These are phyloP conservation scores for Scortum barcoo DNA, from an alignment of 2,113 vertebrate species.

Conservation along the genomic window DNA sequence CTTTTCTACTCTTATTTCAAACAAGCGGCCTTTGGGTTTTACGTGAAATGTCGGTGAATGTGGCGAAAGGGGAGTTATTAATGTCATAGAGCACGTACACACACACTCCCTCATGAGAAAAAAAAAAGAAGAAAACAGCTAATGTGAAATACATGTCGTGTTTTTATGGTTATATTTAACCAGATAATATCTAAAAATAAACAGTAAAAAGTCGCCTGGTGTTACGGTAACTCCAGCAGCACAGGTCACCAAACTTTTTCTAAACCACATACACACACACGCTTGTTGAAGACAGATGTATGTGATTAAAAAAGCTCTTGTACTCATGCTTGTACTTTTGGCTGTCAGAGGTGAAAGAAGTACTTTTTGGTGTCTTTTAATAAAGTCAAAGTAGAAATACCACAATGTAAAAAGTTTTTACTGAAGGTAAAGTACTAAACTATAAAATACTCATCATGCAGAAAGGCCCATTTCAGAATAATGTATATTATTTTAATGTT, in stretches of 20 bases:
- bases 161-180: background rate
- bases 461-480: too few relatives aligned
- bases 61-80: constrained; percentile 54
- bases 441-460: too few relatives aligned
- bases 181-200: background rate
- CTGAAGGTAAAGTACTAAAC: too few relatives aligned
- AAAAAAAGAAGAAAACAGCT: background rate
- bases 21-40: constrained; percentile 17
- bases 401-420: too few relatives aligned
- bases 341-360: background rate
- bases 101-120: too few relatives aligned
- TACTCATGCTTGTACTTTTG: background rate
- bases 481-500: too few relatives aligned
- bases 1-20: background rate
- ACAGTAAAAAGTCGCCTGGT: background rate
- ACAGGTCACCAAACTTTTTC: background rate
- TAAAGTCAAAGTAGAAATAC: too few relatives aligned
- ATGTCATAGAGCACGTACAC: background rate
- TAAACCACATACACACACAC: background rate
- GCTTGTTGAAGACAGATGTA: constrained; percentile 42
- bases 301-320: constrained; percentile 29
- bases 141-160: background rate
- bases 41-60: constrained; percentile 62
- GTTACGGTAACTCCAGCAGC: constrained; percentile 14
- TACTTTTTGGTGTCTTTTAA: too few relatives aligned